Percentiles rank a stretch among this genome's conserved stretches.
Conservation (phyloP, 2,888 invertebrate species). For the Drosophila kokeensis region DNA sequence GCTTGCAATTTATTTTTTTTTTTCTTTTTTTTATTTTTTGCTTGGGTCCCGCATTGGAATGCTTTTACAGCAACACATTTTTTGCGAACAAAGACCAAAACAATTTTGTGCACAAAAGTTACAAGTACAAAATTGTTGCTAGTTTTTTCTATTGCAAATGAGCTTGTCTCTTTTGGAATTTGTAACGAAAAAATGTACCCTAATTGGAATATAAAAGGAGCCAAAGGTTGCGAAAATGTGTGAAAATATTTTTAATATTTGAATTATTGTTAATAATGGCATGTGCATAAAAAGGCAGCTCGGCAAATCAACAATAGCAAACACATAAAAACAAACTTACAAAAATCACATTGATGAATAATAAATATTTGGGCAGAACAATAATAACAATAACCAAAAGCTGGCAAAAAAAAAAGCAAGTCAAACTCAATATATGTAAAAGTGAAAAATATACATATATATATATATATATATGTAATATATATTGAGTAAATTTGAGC, state of each 20-base stretch:
- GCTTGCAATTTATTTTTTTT: not conserved
- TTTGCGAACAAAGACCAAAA: not conserved
- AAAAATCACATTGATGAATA: not conserved
- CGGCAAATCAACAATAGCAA: not conserved
- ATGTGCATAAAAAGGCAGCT: not conserved
- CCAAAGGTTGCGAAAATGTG: not conserved
- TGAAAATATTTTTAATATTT: not conserved
- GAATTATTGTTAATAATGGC: not conserved
- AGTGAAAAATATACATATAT: not conserved
- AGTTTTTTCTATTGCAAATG: not conserved
- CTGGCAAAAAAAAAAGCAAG: not conserved
- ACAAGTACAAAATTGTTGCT: not conserved
- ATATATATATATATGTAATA: not conserved
- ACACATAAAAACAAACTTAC: not conserved
- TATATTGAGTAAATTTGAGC: not conserved
- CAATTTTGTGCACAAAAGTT: not conserved
- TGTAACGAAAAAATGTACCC: not conserved
- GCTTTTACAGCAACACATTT: not conserved
- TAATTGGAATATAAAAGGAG: not conserved
- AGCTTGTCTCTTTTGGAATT: not conserved
- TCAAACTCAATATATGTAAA: not conserved
- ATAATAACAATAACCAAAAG: not conserved
- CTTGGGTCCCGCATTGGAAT: not conserved
- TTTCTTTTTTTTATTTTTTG: not conserved
- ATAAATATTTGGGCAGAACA: not conserved